A percentile compares a stretch with the other conserved stretches of the same genome.
Evolutionary conservation across 1,140 invertebrate species (phyloP).

Genomic region (Drosophila ercepeae): DNA sequence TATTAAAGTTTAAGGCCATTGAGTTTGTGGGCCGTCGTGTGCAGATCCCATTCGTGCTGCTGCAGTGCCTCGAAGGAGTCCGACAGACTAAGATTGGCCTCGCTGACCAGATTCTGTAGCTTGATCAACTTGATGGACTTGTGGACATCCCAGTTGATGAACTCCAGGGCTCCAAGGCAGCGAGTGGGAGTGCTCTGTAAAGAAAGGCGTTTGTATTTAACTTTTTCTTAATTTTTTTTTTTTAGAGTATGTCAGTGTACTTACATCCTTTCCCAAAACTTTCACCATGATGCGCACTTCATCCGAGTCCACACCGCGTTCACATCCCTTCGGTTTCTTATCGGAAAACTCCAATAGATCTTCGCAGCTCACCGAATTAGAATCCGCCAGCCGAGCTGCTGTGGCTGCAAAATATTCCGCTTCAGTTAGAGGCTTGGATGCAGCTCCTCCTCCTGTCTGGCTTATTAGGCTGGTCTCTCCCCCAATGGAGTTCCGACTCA

Average conservation of each 20-base stretch:
- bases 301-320: constrained; percentile 93
- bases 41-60: constrained; percentile 84
- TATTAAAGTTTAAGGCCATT: constrained; percentile 67
- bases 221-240: not conserved
- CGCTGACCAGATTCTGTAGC: constrained; percentile 87
- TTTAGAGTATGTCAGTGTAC: too few relatives aligned
- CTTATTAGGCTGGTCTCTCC: constrained; percentile 14
- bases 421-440: constrained; percentile 63
- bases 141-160: constrained; percentile 94
- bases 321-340: constrained; percentile 91
- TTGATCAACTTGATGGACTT: constrained; percentile 94
- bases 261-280: constrained; percentile 92
- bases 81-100: constrained; percentile 76
- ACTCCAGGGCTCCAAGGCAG: constrained; percentile 92
- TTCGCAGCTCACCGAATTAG: constrained; percentile 95
- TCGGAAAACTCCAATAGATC: constrained; percentile 96
- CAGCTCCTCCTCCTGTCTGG: constrained; percentile 1
- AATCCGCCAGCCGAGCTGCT: constrained; percentile 76
- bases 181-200: constrained; percentile 90
- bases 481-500: constrained; percentile 43
- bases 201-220: not conserved
- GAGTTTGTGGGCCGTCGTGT: constrained; percentile 73
- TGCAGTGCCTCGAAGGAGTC: constrained; percentile 83
- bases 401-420: constrained; percentile 74
- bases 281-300: constrained; percentile 96